phyloP scores from a whole-genome alignment of 1,140 invertebrate genomes.

The Pararge aegeria region DNA sequence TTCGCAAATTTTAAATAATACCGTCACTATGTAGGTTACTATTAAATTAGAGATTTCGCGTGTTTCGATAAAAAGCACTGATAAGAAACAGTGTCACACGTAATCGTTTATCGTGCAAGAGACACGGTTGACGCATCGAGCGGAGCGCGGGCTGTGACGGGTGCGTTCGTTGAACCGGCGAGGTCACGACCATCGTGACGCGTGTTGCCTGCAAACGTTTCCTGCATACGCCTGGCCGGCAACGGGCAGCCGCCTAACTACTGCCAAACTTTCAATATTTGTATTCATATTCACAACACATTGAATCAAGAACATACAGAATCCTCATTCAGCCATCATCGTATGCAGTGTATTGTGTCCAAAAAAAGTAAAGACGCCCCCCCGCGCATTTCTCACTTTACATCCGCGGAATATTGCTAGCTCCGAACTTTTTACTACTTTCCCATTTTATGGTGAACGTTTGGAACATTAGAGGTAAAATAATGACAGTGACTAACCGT shows the following conservation, averaged over 20 bases:
- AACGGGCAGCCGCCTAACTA: slow-evolving; percentile 6
- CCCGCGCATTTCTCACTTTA: too few relatives aligned
- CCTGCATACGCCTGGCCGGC: slow-evolving; percentile 28
- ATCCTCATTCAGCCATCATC: too few relatives aligned
- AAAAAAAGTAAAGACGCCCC: too few relatives aligned
- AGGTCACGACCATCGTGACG: slow-evolving; percentile 63
- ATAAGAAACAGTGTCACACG: slow-evolving; percentile 17
- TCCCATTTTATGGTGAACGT: too few relatives aligned
- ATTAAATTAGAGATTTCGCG: neutral
- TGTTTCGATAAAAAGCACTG: neutral
- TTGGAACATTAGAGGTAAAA: too few relatives aligned
- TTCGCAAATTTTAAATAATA: too few relatives aligned
- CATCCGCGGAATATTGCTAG: too few relatives aligned
- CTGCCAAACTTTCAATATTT: slow-evolving; percentile 26
- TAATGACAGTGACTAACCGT: too few relatives aligned
- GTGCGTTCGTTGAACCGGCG: slow-evolving; percentile 62
- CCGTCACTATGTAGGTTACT: too few relatives aligned
- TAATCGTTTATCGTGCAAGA: slow-evolving; percentile 28
- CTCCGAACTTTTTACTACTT: too few relatives aligned
- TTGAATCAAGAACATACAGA: too few relatives aligned
- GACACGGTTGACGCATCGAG: slow-evolving; percentile 47
- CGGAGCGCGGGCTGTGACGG: slow-evolving; percentile 40
- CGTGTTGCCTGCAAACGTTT: slow-evolving; percentile 42
- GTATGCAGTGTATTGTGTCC: too few relatives aligned
- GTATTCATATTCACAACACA: neutral